Base-by-base conservation (phyloP, 2,888 invertebrate genomes). In the Agelastica alni region DNA sequence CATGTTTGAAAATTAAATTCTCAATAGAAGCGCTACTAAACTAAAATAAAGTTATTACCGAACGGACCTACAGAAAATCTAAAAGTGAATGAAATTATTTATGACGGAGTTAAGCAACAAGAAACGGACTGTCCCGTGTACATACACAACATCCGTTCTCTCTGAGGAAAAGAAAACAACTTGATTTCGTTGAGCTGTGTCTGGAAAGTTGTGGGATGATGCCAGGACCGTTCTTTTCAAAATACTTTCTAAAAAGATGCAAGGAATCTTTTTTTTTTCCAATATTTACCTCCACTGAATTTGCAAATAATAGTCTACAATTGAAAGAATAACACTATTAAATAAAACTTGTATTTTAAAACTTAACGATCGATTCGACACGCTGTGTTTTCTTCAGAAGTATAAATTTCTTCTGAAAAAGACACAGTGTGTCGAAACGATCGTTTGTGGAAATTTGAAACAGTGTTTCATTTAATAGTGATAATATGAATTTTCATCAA, bases 1-100 rank as follows among this genome's bases (percentile, higher is more conserved):
- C 31, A 31, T 31, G 31, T 13, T 9, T 14, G 34, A 34, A 39
- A 39, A 10, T 20, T 10, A 39, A 20, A 39, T 43, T 28, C 30
- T 28, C 17, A 43, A 30, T 17, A 30, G 17, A 43, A 28, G 10
- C 30, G 42, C n/a, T 14, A 18, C 17, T 28, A 31, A 30, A 28
- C 39, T 30, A 46, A 46, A 49, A 46, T 34, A 18, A 46, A 43
- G 34, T 51, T 44, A 56, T 41, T 41, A 34, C 36, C 42, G 46
- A 39, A 45, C 46, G 55, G 39, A 42, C 26, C 18, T 28, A 32
- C 44, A 34, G 51, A 53, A 48, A 56, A 59, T 56, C 53, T 56
- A 54, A 59, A 59, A 59, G 49, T 59, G 59, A 56, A 59, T 59
- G 53, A 54, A 59, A 59, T 59, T 56, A 59, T 56, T 59, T 59